Evolutionary conservation across 2,888 invertebrate species (phyloP).

Genomic region (Xestia c-nigrum): DNA sequence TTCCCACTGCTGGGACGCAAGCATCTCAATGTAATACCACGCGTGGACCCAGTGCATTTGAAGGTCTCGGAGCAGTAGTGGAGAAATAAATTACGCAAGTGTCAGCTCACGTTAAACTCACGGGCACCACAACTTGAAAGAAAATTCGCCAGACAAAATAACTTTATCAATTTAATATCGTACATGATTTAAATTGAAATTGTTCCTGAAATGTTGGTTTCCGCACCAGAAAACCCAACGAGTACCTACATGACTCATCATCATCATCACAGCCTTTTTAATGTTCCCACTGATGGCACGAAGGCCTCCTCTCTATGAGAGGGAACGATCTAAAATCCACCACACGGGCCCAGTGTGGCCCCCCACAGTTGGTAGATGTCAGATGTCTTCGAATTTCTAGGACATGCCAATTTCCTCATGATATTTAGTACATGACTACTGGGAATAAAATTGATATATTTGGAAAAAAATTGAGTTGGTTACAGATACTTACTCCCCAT

Average conservation of each 20-base stretch:
- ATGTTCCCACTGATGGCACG: too few relatives aligned
- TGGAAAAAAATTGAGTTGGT: background rate
- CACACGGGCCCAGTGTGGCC: too few relatives aligned
- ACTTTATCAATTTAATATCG: background rate
- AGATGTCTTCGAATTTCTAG: too few relatives aligned
- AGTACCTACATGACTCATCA: too few relatives aligned
- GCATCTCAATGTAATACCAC: background rate
- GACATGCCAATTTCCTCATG: too few relatives aligned
- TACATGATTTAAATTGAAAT: background rate
- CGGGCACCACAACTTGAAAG: background rate
- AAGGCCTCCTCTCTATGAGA: too few relatives aligned
- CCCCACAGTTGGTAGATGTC: too few relatives aligned
- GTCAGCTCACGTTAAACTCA: background rate
- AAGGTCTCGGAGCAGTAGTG: background rate
- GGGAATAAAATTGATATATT: background rate
- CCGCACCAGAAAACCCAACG: background rate
- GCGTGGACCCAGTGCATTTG: background rate
- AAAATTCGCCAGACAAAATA: background rate
- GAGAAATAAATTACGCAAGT: background rate
- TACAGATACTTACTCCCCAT: constrained; percentile 91
- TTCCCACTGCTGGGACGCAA: background rate
- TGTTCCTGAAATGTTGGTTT: background rate
- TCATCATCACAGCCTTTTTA: too few relatives aligned
- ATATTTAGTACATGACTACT: background rate
- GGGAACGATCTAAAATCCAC: too few relatives aligned